A percentile compares a stretch with the other conserved stretches of the same genome.
These are phyloP conservation scores for Lordiphosa andalusiaca DNA, from an alignment of 2,888 invertebrate species.

Conservation along the genomic window DNA sequence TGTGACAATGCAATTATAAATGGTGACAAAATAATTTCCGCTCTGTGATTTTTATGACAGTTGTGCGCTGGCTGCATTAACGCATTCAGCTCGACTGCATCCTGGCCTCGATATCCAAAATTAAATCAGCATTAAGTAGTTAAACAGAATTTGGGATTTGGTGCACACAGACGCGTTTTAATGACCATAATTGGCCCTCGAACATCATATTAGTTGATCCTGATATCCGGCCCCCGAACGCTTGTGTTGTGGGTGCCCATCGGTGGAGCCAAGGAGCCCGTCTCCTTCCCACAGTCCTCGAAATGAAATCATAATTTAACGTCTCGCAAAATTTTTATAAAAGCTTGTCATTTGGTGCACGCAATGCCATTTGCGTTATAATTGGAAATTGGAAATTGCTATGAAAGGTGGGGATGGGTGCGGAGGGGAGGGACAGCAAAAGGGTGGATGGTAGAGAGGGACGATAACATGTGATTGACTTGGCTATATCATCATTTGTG, in stretches of 20 bases:
- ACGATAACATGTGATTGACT: background rate
- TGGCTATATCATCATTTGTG: no score
- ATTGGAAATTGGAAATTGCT: slow-evolving; percentile 67
- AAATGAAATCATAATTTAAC: slow-evolving; percentile 68
- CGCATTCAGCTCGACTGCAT: slow-evolving; percentile 61
- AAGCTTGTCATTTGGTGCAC: slow-evolving; percentile 71
- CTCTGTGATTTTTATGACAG: slow-evolving; percentile 79
- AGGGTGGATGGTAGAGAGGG: background rate
- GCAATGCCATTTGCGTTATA: slow-evolving; percentile 67
- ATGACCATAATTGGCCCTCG: slow-evolving; percentile 66
- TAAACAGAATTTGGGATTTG: slow-evolving; percentile 25
- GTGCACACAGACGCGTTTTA: slow-evolving; percentile 38
- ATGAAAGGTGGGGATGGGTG: slow-evolving; percentile 20
- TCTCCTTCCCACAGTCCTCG: slow-evolving; percentile 18
- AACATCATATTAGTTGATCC: slow-evolving; percentile 59
- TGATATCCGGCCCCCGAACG: slow-evolving; percentile 49
- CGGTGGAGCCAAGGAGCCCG: slow-evolving; percentile 41
- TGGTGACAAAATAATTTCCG: slow-evolving; percentile 79
- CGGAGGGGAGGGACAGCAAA: slow-evolving; percentile 1
- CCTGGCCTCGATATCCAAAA: slow-evolving; percentile 33
- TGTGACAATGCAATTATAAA: slow-evolving; percentile 79
- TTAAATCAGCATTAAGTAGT: slow-evolving; percentile 68
- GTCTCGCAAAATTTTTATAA: slow-evolving; percentile 59
- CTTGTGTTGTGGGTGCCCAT: slow-evolving; percentile 1
- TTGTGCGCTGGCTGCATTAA: slow-evolving; percentile 52